A percentile compares a stretch with the other conserved stretches of the same genome.
Evolutionary conservation across 1,140 invertebrate species (phyloP).

Genomic region (Pachypeltis micranthus): DNA sequence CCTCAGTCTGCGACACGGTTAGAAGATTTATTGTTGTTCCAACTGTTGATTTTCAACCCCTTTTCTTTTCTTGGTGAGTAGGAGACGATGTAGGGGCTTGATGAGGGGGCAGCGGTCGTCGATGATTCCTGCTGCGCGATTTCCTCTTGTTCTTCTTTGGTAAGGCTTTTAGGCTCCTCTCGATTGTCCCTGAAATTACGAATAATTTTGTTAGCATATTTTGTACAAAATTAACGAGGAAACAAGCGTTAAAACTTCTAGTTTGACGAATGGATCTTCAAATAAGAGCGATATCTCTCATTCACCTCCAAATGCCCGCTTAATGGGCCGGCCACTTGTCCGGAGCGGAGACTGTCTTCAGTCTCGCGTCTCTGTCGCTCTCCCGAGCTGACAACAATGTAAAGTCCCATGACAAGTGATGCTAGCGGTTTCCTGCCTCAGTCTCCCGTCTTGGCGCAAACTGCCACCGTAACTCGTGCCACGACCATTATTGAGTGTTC

Average conservation of each 20-base stretch:
- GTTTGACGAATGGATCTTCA: neutral
- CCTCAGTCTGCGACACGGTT: constrained; percentile 20
- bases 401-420: too few species aligned
- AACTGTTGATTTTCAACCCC: constrained; percentile 57
- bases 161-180: constrained; percentile 45
- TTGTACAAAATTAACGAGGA: neutral
- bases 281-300: neutral
- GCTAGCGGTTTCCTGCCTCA: too few species aligned
- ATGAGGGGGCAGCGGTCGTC: constrained; percentile 33
- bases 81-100: constrained; percentile 29
- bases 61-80: constrained; percentile 50
- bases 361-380: too few species aligned
- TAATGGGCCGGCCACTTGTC: too few species aligned
- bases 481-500: too few species aligned
- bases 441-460: too few species aligned
- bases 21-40: neutral
- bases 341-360: too few species aligned
- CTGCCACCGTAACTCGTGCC: too few species aligned
- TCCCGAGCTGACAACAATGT: too few species aligned
- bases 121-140: constrained; percentile 46
- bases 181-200: constrained; percentile 44
- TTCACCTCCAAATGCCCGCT: too few species aligned
- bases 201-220: constrained; percentile 37
- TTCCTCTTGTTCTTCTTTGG: constrained; percentile 48
- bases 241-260: neutral